Evolutionary conservation across 2,113 vertebrate species (phyloP), one percentile per base, ranked within the genome.

Genomic region (Psettodes erumei): DNA sequence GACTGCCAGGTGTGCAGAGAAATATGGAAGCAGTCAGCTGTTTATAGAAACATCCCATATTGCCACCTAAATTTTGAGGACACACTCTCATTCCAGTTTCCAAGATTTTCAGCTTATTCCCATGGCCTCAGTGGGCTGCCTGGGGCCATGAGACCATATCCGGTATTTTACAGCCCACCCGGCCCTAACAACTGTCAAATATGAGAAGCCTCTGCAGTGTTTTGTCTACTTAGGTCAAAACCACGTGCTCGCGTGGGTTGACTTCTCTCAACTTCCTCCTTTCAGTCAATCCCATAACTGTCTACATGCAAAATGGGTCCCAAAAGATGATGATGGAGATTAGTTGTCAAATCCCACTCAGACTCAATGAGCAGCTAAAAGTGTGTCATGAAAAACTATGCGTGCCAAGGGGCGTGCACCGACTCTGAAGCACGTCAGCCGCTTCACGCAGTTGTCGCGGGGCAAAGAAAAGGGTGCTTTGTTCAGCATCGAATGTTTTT

Each of bases 381-480:
- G 79, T 77, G 86, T 87, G 77, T 83, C 85, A 51, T 55, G 47
- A 77, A 79, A 53, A 80, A 58, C 37, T 66, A 66, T 88, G 82
- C 51, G 25, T 81, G 79, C 35, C 2, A 61, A 78, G 84, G 63
- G 89, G 89, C 74, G 86, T 66, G 51, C 64, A 27, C 47, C 40
- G 21, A 27, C 53, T 40, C 53, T 40, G 61, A 80, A 38, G 23
- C 77, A 81, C 82, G 88, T 89, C 91, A 90, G 58, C 43, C 30
- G 32, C 42, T 28, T 59, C 19, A 15, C 38, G 23, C 42, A 45
- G 73, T 71, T 19, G 35, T 74, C 38, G 55, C 42, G 4, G 18
- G 19, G 42, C 19, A 63, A 78, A 90, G 79, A 90, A 93, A 81
- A 53, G 63, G 58, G 12, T 1, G n/a, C 79, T 89, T 93, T 94